Conservation (phyloP, 2,113 vertebrate species). For the Myiozetetes cayanensis region DNA sequence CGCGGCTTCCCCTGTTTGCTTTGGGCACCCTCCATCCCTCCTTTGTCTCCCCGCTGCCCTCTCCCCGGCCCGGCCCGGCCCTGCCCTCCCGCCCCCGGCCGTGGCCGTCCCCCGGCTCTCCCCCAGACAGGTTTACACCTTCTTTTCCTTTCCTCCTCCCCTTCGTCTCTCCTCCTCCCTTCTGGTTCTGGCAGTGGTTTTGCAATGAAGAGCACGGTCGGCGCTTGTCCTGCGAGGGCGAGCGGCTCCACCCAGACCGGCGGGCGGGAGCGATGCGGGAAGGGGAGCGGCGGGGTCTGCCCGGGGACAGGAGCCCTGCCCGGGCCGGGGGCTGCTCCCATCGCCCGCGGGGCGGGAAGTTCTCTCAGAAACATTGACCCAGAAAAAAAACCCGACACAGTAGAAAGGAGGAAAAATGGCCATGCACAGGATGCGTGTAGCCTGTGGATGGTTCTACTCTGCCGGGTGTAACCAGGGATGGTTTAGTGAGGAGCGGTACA, state of each 20-base stretch:
- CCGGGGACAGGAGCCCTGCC: background rate
- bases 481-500: background rate
- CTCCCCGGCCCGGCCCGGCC: background rate
- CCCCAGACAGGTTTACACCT: conserved; percentile 10
- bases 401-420: background rate
- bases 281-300: background rate
- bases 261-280: background rate
- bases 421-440: background rate
- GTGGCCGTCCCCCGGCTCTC: background rate
- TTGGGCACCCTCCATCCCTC: background rate
- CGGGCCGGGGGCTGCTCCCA: background rate
- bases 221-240: background rate
- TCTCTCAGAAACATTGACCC: background rate
- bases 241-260: conserved; percentile 31
- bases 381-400: no score
- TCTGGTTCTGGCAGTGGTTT: background rate
- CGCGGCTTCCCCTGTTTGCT: background rate
- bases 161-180: background rate
- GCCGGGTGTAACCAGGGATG: background rate
- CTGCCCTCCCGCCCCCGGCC: background rate
- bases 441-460: background rate
- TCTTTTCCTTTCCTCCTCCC: background rate
- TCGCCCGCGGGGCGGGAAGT: background rate
- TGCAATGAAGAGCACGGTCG: background rate
- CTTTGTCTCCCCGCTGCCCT: background rate